Evolutionary conservation across 2,797 vertebrate genomes (phyloP).

Genomic region (Amblyopsis hoosieri): DNA sequence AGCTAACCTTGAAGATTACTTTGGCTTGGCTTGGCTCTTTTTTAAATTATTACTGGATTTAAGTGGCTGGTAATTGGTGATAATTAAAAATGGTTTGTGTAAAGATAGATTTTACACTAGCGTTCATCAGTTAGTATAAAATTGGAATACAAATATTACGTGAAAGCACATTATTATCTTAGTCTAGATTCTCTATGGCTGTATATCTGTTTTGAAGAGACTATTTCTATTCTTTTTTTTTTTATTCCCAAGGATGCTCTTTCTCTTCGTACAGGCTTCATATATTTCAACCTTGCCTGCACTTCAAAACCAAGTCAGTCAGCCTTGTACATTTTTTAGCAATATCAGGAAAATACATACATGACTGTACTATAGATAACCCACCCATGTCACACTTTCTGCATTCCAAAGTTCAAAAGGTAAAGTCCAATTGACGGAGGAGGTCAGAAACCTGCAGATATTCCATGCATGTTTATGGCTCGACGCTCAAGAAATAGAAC

Average conservation of each 20-base stretch:
- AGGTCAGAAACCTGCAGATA: too few relatives aligned
- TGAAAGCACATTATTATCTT: not conserved
- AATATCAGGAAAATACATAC: conserved; percentile 27
- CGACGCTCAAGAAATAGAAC: too few relatives aligned
- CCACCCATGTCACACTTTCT: conserved; percentile 16
- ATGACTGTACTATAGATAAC: conserved; percentile 34
- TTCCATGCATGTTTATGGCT: too few relatives aligned
- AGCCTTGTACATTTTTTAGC: conserved; percentile 50
- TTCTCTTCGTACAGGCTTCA: conserved; percentile 7
- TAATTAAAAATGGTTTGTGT: too few relatives aligned
- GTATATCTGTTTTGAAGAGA: not conserved
- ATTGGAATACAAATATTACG: not conserved
- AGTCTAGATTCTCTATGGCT: not conserved
- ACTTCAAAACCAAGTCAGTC: conserved; percentile 19
- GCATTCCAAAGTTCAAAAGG: too few relatives aligned
- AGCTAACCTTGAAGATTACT: not conserved
- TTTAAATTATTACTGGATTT: too few relatives aligned
- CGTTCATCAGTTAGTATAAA: too few relatives aligned
- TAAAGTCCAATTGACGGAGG: too few relatives aligned
- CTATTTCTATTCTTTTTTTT: not conserved
- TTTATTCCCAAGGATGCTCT: not conserved
- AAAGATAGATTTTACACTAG: too few relatives aligned
- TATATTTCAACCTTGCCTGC: conserved; percentile 16
- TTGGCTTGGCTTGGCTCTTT: too few relatives aligned
- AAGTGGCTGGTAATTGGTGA: too few relatives aligned